phyloP scores from a whole-genome alignment of 1,140 invertebrate genomes.

The Ptiloglossa arizonensis region DNA sequence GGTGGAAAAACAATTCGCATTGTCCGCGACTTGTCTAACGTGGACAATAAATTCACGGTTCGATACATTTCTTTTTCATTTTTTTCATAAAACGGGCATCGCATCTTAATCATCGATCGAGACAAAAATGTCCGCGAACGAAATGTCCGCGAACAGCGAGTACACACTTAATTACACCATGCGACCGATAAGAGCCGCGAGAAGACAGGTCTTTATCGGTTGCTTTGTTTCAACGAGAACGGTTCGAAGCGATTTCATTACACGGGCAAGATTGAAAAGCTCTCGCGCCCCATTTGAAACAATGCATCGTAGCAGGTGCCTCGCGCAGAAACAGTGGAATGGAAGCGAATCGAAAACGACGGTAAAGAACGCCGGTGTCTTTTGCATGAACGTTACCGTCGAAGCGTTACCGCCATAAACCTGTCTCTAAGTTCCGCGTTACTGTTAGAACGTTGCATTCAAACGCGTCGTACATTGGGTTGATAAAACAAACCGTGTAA shows the following conservation, averaged over 20 bases:
- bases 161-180: not conserved
- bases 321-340: not conserved
- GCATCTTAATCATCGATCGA: not conserved
- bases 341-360: not conserved
- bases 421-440: not conserved
- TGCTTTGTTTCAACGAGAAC: slow-evolving; percentile 19
- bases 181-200: not conserved
- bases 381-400: slow-evolving; percentile 1
- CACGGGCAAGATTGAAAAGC: slow-evolving; percentile 35
- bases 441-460: not conserved
- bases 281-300: slow-evolving; percentile 6
- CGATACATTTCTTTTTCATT: not conserved
- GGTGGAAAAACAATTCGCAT: too few relatives aligned
- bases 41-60: not conserved
- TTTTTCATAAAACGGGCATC: not conserved
- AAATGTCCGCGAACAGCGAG: not conserved
- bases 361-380: not conserved
- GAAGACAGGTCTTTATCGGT: slow-evolving; percentile 37
- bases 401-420: not conserved
- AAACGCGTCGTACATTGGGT: not conserved
- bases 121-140: not conserved
- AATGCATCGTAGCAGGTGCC: not conserved
- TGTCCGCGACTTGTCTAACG: too few relatives aligned
- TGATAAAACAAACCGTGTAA: too few relatives aligned
- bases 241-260: slow-evolving; percentile 51